Base-by-base conservation (phyloP, 2,113 vertebrate genomes). In the Junco hyemalis region DNA sequence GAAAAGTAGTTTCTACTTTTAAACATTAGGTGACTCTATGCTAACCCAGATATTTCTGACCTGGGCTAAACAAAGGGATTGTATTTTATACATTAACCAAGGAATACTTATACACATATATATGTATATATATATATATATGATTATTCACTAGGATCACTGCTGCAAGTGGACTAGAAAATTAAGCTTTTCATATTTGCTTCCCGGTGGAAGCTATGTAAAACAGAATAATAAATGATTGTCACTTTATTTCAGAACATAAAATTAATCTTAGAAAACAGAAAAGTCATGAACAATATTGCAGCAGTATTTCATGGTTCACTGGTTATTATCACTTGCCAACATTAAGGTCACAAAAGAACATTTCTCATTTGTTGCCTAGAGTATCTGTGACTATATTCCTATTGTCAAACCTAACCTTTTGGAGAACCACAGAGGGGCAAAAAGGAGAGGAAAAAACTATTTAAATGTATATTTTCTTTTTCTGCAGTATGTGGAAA, bases 221-320 rank as follows among this genome's bases (percentile, higher is more conserved):
- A 98, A 98, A 97, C 81, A 96, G 96, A 97, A 97, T 97, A 97
- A 98, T 96, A 97, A 97, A 97, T 96, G 97, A 98, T 96, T 97
- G 95, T 94, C 97, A 95, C 82, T 96, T 97, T 96, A 92, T 95
- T 96, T 97, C 96, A 91, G 97, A 97, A 94, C 96, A 94, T 68
- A 94, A 92, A 97, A 98, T 98, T 97, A 97, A 97, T 98, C 96
- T 96, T 68, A 82, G 96, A 90, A 97, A 97, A 97, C 96, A 96
- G 96, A 94, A 90, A 95, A 97, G 94, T 95, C 94, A 70, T 76
- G 90, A 96, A 97, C 95, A 95, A 95, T 93, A 91, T 76, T 95
- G 92, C 89, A 96, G 94, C 86, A 95, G 87, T 92, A 96, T 95
- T 95, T 95, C 81, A 66, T 83, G 93, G 96, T 97, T 98, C 97